Percentiles rank a stretch among this genome's conserved stretches.
Evolutionary conservation across 2,888 invertebrate species (phyloP).

Genomic region (Tupiocoris notatus): DNA sequence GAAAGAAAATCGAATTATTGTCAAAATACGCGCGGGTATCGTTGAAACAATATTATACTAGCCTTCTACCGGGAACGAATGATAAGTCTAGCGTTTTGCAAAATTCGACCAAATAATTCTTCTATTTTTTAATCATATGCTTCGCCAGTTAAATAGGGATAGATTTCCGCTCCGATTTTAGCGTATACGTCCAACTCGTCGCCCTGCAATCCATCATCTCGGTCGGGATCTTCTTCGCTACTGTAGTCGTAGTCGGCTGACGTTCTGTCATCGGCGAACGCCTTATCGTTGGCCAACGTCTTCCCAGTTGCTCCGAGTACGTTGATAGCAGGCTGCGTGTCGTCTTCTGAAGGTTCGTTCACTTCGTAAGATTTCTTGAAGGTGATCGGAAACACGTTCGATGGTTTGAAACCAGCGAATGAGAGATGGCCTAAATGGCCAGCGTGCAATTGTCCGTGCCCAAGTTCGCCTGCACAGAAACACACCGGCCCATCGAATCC

Average conservation of each 20-base stretch:
- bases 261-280: neutral
- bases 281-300: slow-evolving; percentile 2
- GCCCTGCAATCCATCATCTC: neutral
- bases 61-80: no score
- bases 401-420: neutral
- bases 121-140: neutral
- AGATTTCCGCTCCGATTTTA: slow-evolving; percentile 37
- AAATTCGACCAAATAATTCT: no score
- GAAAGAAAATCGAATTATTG: no score
- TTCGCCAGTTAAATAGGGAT: slow-evolving; percentile 33
- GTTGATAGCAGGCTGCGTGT: neutral
- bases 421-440: slow-evolving; percentile 31
- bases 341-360: slow-evolving; percentile 19
- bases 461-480: slow-evolving; percentile 24
- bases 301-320: neutral
- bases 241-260: slow-evolving; percentile 13
- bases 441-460: slow-evolving; percentile 33
- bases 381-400: neutral
- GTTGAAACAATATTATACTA: no score
- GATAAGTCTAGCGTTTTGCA: no score
- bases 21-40: no score
- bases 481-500: neutral
- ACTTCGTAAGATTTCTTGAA: slow-evolving; percentile 27
- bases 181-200: slow-evolving; percentile 39
- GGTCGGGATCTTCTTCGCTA: neutral